Percentiles rank a stretch among this genome's conserved stretches.
phyloP scores from a whole-genome alignment of 2,113 vertebrate species.

The Gymnocephalus cernua region DNA sequence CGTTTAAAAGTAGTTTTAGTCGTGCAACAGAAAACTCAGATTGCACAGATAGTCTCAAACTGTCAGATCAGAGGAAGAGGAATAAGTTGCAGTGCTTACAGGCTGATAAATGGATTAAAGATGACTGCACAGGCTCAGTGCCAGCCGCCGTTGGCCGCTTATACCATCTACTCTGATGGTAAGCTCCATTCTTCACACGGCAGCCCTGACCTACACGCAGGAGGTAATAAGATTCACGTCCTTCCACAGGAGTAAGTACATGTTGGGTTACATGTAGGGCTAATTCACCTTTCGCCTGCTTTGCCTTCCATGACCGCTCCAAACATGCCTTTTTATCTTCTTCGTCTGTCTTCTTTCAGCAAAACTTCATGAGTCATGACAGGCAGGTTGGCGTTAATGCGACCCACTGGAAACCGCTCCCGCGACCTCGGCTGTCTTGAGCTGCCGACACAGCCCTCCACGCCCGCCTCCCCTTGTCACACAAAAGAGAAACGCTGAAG shows the following conservation, averaged over 20 bases:
- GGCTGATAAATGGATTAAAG: slow-evolving; percentile 34
- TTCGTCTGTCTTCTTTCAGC: background rate
- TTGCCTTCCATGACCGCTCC: slow-evolving; percentile 29
- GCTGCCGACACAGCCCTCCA: slow-evolving; percentile 7
- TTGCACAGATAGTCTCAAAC: no score
- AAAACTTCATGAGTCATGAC: slow-evolving; percentile 70
- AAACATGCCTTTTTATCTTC: background rate
- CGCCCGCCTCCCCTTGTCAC: slow-evolving; percentile 65
- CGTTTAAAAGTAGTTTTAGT: no score
- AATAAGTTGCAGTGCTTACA: slow-evolving; percentile 2
- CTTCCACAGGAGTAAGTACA: slow-evolving; percentile 36
- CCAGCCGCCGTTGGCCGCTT: background rate
- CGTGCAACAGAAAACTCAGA: no score
- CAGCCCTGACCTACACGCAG: slow-evolving; percentile 13
- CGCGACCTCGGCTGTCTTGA: slow-evolving; percentile 64
- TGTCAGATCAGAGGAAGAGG: slow-evolving; percentile 9
- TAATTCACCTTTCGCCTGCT: slow-evolving; percentile 58
- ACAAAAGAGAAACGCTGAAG: slow-evolving; percentile 58
- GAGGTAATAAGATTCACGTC: slow-evolving; percentile 9
- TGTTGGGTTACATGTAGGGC: slow-evolving; percentile 47
- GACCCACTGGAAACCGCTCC: slow-evolving; percentile 64
- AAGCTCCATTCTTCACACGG: background rate
- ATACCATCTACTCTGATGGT: background rate
- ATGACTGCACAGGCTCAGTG: background rate
- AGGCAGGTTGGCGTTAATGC: slow-evolving; percentile 60